Evolutionary conservation across 2,888 invertebrate genomes (phyloP).

Genomic region (Philhelius pedissequus): DNA sequence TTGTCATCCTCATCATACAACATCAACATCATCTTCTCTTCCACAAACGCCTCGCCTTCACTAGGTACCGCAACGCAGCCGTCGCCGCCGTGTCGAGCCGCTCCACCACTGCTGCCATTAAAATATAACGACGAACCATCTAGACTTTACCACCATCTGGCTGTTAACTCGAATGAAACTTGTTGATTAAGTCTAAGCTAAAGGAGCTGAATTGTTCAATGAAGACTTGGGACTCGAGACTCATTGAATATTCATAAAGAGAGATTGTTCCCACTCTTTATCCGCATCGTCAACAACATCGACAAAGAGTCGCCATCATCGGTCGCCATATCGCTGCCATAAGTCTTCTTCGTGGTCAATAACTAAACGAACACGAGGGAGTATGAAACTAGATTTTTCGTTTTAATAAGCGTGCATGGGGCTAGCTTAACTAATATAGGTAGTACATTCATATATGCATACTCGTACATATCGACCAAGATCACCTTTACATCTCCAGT

Average conservation of each 20-base stretch:
- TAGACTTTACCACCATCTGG: conserved; percentile 52
- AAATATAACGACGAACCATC: conserved; percentile 29
- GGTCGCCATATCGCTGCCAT: neutral
- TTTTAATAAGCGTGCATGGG: conserved; percentile 31
- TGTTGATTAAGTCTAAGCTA: conserved; percentile 64
- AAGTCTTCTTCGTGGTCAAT: conserved; percentile 45
- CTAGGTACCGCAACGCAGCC: too few species aligned
- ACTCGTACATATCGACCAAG: conserved; percentile 46
- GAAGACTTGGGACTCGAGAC: conserved; percentile 21
- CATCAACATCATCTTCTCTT: conserved; percentile 35
- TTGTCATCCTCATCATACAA: conserved; percentile 55
- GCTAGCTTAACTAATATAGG: too few species aligned
- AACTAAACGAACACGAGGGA: conserved; percentile 30
- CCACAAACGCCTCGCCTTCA: neutral
- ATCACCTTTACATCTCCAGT: conserved; percentile 29
- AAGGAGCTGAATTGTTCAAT: conserved; percentile 38
- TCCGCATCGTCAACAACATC: conserved; percentile 6
- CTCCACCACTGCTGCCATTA: conserved; percentile 9
- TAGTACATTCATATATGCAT: too few species aligned
- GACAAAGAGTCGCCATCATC: conserved; percentile 20
- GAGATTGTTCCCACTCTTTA: conserved; percentile 26
- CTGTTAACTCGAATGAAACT: conserved; percentile 60
- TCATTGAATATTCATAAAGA: conserved; percentile 68
- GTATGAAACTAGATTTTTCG: conserved; percentile 44
- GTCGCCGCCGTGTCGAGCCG: neutral